Base-by-base conservation (phyloP, 2,888 invertebrate genomes). In the Alviniconcha strummeri region DNA sequence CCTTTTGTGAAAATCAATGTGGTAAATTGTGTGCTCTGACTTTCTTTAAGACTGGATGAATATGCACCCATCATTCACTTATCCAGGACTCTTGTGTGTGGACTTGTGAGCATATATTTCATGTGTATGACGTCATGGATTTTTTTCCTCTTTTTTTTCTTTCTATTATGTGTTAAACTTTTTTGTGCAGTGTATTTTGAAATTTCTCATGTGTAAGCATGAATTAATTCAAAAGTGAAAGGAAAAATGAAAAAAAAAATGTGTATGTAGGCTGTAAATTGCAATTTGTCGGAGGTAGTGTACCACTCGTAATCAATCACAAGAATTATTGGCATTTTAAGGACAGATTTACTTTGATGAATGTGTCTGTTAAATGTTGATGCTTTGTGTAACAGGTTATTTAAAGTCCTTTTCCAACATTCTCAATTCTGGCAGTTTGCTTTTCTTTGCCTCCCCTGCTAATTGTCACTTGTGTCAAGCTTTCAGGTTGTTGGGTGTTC, bases 11-110 rank as follows among this genome's bases (percentile, higher is more conserved):
- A 19, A 60, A 15, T 78, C 78, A 64, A 15, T 57, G 19, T 78
- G 78, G 78, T 78, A 17, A 19, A 64, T 64, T 64, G 57, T 78
- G 78, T 64, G 78, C 78, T 78, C 78, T 57, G 78, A 78, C 52
- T 1, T 60, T 19, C 4, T 52, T 77, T 57, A 75, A 77, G 82
- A 82, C 82, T 82, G 82, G 82, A 82, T 82, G 82, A 82, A 82
- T 82, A 82, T 82, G 82, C 82, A 82, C 82, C 76, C 76, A 76
- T 82, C 82, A 82, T 76, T 77, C 82, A 82, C 77, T 75, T 82
- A 82, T 82, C 82, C 82, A 82, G 82, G 75, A 77, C 82, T 82
- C 77, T 79, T 52, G n/a, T 57, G 77, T 36, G 82, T 82, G 82
- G 76, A 82, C n/a, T 77, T 82, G 77, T 82, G 82, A 69, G 79